Conservation (phyloP, 1,140 invertebrate species). For the Drosophila virilis region DNA sequence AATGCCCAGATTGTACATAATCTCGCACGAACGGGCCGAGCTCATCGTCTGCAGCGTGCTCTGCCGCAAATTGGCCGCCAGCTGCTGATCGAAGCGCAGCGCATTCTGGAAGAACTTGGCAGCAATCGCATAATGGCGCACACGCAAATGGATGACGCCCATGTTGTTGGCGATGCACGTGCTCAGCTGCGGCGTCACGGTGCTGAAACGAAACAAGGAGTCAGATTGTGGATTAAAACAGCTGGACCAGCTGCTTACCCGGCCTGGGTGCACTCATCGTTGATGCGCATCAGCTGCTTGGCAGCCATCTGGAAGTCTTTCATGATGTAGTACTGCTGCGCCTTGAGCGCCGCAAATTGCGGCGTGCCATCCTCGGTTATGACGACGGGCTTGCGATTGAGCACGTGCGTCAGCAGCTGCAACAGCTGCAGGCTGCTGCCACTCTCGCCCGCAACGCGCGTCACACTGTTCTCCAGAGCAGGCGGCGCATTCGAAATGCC, state of each 20-base stretch:
- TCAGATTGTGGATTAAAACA: neutral
- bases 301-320: constrained; percentile 86
- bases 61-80: constrained; percentile 84
- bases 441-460: constrained; percentile 59
- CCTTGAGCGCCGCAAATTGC: constrained; percentile 83
- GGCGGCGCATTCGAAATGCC: neutral
- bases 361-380: constrained; percentile 84
- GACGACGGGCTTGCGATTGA: constrained; percentile 85
- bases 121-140: constrained; percentile 94
- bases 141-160: constrained; percentile 93
- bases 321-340: constrained; percentile 86
- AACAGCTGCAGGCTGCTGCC: constrained; percentile 84
- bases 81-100: constrained; percentile 91
- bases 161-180: constrained; percentile 95
- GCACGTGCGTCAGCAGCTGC: constrained; percentile 85
- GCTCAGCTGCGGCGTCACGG: constrained; percentile 87
- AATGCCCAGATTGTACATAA: constrained; percentile 96
- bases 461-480: constrained; percentile 21
- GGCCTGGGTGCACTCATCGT: constrained; percentile 64
- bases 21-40: constrained; percentile 89
- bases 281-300: constrained; percentile 85
- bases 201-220: constrained; percentile 82
- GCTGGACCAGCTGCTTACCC: constrained; percentile 29
- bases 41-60: constrained; percentile 65
- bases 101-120: constrained; percentile 94